Percentiles rank a stretch among this genome's conserved stretches.
These are phyloP conservation scores for Caenorhabditis plicata DNA, from an alignment of 2,888 invertebrate species.

Conservation along the genomic window DNA sequence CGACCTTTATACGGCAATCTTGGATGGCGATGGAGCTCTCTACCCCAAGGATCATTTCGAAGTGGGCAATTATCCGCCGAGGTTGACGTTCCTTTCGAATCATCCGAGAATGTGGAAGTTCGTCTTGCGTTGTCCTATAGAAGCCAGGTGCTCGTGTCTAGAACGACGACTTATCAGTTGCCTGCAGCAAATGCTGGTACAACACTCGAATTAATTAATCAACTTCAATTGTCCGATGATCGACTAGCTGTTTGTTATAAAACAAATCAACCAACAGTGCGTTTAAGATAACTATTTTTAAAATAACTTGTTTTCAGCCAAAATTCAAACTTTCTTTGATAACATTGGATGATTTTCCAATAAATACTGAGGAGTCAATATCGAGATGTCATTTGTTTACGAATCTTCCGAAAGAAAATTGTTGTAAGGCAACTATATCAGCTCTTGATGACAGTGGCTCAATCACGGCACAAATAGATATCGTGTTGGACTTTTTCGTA, in stretches of 20 bases:
- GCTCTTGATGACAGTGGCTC: constrained; percentile 32
- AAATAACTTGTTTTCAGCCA: constrained; percentile 9
- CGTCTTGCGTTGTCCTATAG: constrained; percentile 53
- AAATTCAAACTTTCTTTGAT: constrained; percentile 26
- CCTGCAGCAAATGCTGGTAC: constrained; percentile 24
- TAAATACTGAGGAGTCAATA: constrained; percentile 33
- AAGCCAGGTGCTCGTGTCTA: constrained; percentile 49
- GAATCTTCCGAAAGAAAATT: constrained; percentile 49
- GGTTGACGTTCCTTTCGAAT: constrained; percentile 27
- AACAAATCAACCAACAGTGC: constrained; percentile 28
- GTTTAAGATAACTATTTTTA: background rate
- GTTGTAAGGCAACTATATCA: constrained; percentile 42
- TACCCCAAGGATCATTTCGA: constrained; percentile 38
- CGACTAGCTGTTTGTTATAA: constrained; percentile 46
- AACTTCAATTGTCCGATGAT: constrained; percentile 39
- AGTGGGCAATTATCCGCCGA: constrained; percentile 31
- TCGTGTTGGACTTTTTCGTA: constrained; percentile 20
- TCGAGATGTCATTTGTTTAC: constrained; percentile 45
- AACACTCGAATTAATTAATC: constrained; percentile 34
- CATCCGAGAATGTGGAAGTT: constrained; percentile 26
- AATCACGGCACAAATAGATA: constrained; percentile 15
- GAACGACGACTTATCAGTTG: constrained; percentile 39
- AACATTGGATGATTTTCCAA: constrained; percentile 28
- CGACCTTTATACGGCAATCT: constrained; percentile 26
- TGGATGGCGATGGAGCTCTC: constrained; percentile 54